Base-by-base conservation (phyloP, 1,140 invertebrate genomes). In the Pristionchus pacificus region DNA sequence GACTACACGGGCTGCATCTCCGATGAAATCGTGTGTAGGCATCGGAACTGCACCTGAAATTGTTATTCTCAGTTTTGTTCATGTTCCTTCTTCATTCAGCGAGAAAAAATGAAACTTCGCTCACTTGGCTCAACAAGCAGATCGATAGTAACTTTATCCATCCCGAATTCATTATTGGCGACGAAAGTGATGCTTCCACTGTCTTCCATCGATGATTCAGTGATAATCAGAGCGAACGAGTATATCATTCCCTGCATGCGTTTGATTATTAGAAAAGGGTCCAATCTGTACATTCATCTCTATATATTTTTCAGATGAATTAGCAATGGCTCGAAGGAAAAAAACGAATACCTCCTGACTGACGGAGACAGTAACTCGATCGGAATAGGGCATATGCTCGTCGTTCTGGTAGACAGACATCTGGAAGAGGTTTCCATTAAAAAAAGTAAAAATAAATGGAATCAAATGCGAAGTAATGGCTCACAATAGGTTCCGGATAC, bases 401-500 rank as follows among this genome's bases (percentile, higher is more conserved):
- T 67, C 55, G 33, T 67, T 67, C 2, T 24, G 29, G 38, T 67
- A 67, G 6, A 67, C 58, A n/a, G 65, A 67, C 29, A 67, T 67
- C 65, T 67, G 29, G 31, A 31, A 65, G 33, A 33, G 55, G 30
- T 33, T 2, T 19, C 58, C n/a, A 28, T 60, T 67, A 3, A 24
- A 29, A 19, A 14, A 62, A 28, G 25, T 3, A 25, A 29, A 49
- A 2, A 49, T n/a, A n/a, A n/a, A n/a, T n/a, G n/a, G n/a, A n/a
- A n/a, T n/a, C n/a, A n/a, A n/a, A n/a, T n/a, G n/a, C n/a, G n/a
- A n/a, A n/a, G n/a, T n/a, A n/a, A 19, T n/a, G 13, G 3, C 19
- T n/a, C 58, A 67, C 65, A 38, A 27, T 13, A 67, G 65, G 65
- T 19, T 67, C 65, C 3, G 65, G 65, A 67, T 67, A 29, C 10